A percentile compares a stretch with the other conserved stretches of the same genome.
phyloP scores from a whole-genome alignment of 2,888 invertebrate species.

The Hirtodrosophila cameraria region DNA sequence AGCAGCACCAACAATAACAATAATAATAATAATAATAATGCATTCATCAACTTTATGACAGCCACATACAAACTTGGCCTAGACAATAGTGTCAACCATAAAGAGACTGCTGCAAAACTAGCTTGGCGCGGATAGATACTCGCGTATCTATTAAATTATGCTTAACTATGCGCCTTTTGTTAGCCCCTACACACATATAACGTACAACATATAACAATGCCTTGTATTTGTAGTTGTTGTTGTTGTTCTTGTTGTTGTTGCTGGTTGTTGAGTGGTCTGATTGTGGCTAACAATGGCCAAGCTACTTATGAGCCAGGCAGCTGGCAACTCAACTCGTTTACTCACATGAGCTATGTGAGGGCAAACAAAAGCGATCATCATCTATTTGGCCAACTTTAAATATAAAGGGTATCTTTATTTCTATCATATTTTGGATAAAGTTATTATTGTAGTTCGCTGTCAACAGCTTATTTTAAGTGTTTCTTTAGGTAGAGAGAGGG shows the following conservation, averaged over 20 bases:
- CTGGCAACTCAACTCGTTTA: constrained; percentile 20
- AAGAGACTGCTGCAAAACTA: constrained; percentile 59
- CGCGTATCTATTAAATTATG: constrained; percentile 77
- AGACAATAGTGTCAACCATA: constrained; percentile 78
- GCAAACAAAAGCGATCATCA: constrained; percentile 42
- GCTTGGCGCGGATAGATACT: too few relatives aligned
- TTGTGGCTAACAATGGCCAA: constrained; percentile 54
- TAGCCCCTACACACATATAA: constrained; percentile 38
- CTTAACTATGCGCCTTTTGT: constrained; percentile 76
- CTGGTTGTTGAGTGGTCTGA: constrained; percentile 10
- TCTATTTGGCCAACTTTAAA: constrained; percentile 9
- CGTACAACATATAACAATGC: constrained; percentile 23
- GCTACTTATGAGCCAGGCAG: constrained; percentile 54
- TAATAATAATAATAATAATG: constrained; percentile 71
- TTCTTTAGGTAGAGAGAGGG: too few relatives aligned
- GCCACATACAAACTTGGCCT: constrained; percentile 73
- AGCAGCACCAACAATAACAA: constrained; percentile 38
- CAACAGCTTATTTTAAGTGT: not conserved
- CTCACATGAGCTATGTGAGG: not conserved
- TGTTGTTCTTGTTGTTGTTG: constrained; percentile 27
- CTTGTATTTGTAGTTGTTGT: constrained; percentile 22
- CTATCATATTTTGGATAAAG: not conserved
- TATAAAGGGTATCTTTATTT: constrained; percentile 8
- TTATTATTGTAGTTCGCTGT: too few relatives aligned
- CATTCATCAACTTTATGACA: constrained; percentile 77